Conservation (phyloP, 2,888 invertebrate genomes). For the Drosophila parthenogenetica region DNA sequence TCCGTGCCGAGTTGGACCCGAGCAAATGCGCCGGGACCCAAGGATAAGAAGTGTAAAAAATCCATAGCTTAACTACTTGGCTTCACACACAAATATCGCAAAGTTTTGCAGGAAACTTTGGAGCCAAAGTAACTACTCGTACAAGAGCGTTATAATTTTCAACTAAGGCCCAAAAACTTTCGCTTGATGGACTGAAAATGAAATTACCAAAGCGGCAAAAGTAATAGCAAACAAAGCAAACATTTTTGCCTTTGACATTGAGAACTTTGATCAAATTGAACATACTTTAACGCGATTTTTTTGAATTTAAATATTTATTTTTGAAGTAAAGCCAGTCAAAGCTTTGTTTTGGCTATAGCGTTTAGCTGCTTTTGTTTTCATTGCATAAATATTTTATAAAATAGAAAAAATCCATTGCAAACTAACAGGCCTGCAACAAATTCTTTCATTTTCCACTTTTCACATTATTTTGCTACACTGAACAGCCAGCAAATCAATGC, state of each 20-base stretch:
- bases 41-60: constrained; percentile 48
- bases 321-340: constrained; percentile 28
- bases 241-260: constrained; percentile 27
- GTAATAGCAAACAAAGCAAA: constrained; percentile 1
- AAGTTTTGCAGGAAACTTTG: constrained; percentile 53
- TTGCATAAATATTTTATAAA: constrained; percentile 51
- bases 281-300: background rate
- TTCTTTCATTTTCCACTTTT: constrained; percentile 53
- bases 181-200: constrained; percentile 43
- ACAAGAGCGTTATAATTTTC: constrained; percentile 71
- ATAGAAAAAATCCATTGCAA: constrained; percentile 40
- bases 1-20: constrained; percentile 58
- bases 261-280: constrained; percentile 5
- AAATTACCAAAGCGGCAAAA: constrained; percentile 27
- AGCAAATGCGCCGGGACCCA: constrained; percentile 27
- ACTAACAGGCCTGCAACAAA: constrained; percentile 39
- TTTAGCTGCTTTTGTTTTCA: constrained; percentile 32
- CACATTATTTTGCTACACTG: constrained; percentile 52
- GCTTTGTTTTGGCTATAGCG: constrained; percentile 19
- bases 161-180: constrained; percentile 61
- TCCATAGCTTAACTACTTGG: constrained; percentile 54
- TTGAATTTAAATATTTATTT: constrained; percentile 2
- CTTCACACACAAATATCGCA: constrained; percentile 36
- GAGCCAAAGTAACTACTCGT: constrained; percentile 21
- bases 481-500: constrained; percentile 20